phyloP scores from a whole-genome alignment of 1,140 invertebrate species.

The Drosophila grimshawi region DNA sequence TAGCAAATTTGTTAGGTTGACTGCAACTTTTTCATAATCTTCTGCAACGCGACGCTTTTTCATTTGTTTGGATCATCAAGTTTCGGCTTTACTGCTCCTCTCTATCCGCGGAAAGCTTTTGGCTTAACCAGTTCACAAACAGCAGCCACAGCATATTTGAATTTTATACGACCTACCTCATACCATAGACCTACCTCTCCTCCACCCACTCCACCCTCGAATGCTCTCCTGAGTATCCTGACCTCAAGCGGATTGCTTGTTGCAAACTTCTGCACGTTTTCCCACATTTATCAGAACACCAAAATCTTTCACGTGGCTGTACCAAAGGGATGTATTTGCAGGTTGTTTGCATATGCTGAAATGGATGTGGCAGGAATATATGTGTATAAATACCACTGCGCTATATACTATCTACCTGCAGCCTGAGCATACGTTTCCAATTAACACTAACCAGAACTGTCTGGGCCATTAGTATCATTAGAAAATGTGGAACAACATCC shows the following conservation, averaged over 20 bases:
- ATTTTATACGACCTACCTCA: constrained; percentile 46
- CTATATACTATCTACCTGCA: not conserved
- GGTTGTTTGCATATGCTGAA: constrained; percentile 34
- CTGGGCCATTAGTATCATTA: not conserved
- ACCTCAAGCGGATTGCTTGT: constrained; percentile 27
- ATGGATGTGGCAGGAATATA: not conserved
- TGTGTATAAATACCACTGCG: not conserved
- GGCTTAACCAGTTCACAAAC: constrained; percentile 45
- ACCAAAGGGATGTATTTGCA: constrained; percentile 9
- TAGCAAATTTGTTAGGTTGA: constrained; percentile 17
- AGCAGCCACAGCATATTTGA: constrained; percentile 66
- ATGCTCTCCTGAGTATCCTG: constrained; percentile 12
- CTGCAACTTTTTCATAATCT: constrained; percentile 30
- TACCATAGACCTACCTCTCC: too few relatives aligned
- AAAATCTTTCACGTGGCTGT: constrained; percentile 57
- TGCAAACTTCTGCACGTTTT: constrained; percentile 73
- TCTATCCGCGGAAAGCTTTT: constrained; percentile 26
- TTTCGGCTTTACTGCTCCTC: constrained; percentile 21
- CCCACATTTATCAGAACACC: constrained; percentile 65
- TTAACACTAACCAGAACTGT: constrained; percentile 27
- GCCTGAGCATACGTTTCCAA: constrained; percentile 20
- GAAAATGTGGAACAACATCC: constrained; percentile 19
- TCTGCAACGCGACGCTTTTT: constrained; percentile 2
- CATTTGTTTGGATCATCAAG: constrained; percentile 32
- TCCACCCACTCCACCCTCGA: not conserved